A percentile compares a stretch with the other conserved stretches of the same genome.
phyloP scores from a whole-genome alignment of 2,888 invertebrate genomes.

The Eupsilia transversa region DNA sequence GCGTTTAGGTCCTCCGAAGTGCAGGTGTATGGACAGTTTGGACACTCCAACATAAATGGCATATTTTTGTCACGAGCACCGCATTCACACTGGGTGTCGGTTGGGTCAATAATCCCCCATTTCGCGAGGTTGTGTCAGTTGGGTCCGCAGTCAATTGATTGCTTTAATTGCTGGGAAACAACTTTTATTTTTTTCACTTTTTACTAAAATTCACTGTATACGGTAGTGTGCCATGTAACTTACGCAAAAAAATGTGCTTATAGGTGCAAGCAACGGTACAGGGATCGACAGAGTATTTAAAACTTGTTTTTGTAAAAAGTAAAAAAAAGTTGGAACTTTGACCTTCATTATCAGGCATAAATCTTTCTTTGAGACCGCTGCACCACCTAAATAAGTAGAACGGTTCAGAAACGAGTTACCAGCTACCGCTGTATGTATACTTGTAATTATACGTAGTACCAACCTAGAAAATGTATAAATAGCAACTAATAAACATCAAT shows the following conservation, averaged over 20 bases:
- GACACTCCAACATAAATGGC: too few species aligned
- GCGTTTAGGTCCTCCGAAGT: too few species aligned
- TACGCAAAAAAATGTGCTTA: neutral
- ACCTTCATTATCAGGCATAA: neutral
- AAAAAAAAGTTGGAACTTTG: neutral
- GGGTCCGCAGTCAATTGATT: too few species aligned
- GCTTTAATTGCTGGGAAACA: neutral
- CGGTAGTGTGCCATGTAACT: neutral
- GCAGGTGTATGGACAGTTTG: too few species aligned
- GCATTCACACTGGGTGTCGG: too few species aligned
- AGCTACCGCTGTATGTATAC: neutral
- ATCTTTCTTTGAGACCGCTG: neutral
- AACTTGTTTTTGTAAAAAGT: too few species aligned
- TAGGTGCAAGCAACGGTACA: neutral
- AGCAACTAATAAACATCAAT: neutral
- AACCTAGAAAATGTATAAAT: neutral
- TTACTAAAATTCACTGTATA: neutral
- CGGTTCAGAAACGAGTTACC: neutral
- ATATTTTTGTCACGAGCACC: too few species aligned
- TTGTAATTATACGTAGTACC: neutral
- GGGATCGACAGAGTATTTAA: neutral
- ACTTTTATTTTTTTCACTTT: too few species aligned
- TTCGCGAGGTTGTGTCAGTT: too few species aligned
- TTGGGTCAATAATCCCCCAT: too few species aligned
- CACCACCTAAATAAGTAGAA: neutral